Base-by-base conservation (phyloP, 2,113 vertebrate genomes). In the Tiliqua scincoides region DNA sequence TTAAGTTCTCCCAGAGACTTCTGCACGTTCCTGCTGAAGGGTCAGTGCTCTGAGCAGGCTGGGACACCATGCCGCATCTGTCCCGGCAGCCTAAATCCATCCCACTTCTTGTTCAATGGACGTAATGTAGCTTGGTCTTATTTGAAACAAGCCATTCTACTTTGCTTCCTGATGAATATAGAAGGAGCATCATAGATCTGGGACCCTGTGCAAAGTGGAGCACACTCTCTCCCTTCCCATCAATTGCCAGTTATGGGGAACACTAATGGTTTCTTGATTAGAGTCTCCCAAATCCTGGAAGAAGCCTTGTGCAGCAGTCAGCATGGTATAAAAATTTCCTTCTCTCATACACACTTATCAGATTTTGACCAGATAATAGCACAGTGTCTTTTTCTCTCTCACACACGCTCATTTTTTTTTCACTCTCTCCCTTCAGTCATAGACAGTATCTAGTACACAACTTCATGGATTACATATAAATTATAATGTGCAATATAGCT, bases 321-420 rank as follows among this genome's bases (percentile, higher is more conserved):
- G 17, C n/a, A 17, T 82, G 15, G 43, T 43, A 15, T 72, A 79
- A 79, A 86, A 15, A 62, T 79, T 72, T 80, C 85, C 35, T 5
- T 79, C n/a, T 62, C 76, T 27, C 76, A 32, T 65, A 84, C 17
- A 72, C 61, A 85, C 35, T 85, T 79, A 81, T 79, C 85, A 84
- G 68, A 83, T 87, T 59, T 83, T 90, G 84, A 72, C 35, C 67
- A 63, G 73, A 83, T 0, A 79, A 71, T 14, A 43, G 68, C 87
- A 76, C 52, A 74, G 71, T 62, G 71, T 86, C n/a, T 30, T 23
- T 43, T 43, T 35, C 43, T 2, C 3, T 71, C 54, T 37, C 67
- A 6, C 5, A 79, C n/a, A 30, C 48, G 18, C 74, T 3, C 43
- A 25, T 83, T 57, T 62, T 85, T 88, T 57, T 48, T 18, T 59